Percentiles rank a stretch among this genome's conserved stretches.
Conservation (phyloP, 2,797 vertebrate genomes). For the Helicolenus hilgendorfi region DNA sequence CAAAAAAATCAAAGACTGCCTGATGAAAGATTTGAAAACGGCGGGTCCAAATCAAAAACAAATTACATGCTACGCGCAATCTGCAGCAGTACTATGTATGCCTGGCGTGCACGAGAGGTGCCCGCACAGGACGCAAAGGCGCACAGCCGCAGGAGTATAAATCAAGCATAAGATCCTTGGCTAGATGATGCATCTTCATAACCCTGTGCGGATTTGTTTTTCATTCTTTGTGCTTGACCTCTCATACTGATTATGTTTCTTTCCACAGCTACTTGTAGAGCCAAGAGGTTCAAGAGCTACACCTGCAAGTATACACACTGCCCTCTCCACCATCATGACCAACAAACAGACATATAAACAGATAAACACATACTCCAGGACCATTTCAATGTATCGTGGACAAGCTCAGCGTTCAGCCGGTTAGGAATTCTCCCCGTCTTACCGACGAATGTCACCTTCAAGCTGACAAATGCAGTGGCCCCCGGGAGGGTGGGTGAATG, state of each 20-base stretch:
- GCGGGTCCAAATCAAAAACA: no score
- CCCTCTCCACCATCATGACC: neutral
- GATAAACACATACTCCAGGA: constrained; percentile 11
- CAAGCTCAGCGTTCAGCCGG: constrained; percentile 3
- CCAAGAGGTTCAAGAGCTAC: constrained; percentile 62
- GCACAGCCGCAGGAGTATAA: no score
- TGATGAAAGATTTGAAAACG: no score
- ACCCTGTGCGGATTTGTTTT: constrained; percentile 39
- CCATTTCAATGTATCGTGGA: constrained; percentile 10
- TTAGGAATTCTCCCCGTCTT: constrained; percentile 8
- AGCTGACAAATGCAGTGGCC: constrained; percentile 38
- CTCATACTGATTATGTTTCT: constrained; percentile 59
- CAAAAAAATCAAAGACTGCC: no score
- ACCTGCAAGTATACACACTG: constrained; percentile 69
- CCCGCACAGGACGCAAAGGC: no score
- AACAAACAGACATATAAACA: constrained; percentile 16
- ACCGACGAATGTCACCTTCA: constrained; percentile 20
- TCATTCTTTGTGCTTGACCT: constrained; percentile 44
- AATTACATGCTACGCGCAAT: no score
- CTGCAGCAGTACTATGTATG: no score
- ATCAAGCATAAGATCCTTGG: constrained; percentile 1
- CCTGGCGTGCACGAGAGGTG: no score
- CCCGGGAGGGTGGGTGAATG: constrained; percentile 32
- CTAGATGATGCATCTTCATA: constrained; percentile 42
- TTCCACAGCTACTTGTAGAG: constrained; percentile 64